Evolutionary conservation across 2,888 invertebrate genomes (phyloP), one percentile per base, ranked within the genome.

Genomic region (Lycocerus yunnanus): DNA sequence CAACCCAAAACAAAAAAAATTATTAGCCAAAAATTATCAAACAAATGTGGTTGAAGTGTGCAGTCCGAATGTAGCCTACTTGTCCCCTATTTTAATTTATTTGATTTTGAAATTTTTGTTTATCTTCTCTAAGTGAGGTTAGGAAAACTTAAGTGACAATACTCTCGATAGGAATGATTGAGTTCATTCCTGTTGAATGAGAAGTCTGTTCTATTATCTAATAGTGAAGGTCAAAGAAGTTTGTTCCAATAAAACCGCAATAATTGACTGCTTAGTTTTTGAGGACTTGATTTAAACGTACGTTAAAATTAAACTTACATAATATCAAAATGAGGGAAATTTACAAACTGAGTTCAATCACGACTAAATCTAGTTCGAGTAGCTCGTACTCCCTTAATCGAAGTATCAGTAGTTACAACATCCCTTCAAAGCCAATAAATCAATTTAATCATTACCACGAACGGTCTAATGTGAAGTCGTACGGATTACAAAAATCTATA

Each of bases 401-500:
- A 69, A 82, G 82, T 74, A 74, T 77, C 15, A 82, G 81, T 67
- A 79, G 75, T 27, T 77, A 81, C 63, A 73, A 80, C 15, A 60
- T 80, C 9, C 81, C 84, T 0, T 58, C 81, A 1, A 82, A 83
- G 3, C 84, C 84, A 10, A 80, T 75, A 1, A 66, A 59, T 9
- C 70, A 15, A 67, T 69, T 60, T 58, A 59, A 65, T 59, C 58
- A 8, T 16, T 82, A 1, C 14, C 74, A 13, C 68, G 77, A 58
- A 61, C 77, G 3, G 15, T 80, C 66, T 66, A 73, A 60, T 9
- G 13, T 8, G 13, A 18, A 14, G n/a, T 63, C 61, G 0, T 43
- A 20, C n/a, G 81, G 79, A 6, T 76, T 86, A 15, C 82, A 83
- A 77, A 85, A 83, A 78, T 86, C 86, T 9, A 81, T 82, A 59